phyloP scores from a whole-genome alignment of 1,140 invertebrate genomes.

The Monomorium pharaonis region DNA sequence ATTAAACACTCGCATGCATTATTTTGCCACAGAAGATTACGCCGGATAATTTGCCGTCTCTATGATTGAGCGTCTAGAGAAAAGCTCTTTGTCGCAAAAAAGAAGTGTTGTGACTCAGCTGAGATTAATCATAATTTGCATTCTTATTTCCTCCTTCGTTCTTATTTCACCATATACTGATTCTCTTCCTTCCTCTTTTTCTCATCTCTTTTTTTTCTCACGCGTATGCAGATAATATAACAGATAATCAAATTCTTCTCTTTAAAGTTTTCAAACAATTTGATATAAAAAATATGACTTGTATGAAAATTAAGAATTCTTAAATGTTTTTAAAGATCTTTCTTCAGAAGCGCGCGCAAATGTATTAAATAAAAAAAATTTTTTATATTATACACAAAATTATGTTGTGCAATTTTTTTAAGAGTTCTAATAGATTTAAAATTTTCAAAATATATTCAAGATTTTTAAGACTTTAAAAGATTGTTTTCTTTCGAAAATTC shows the following conservation, averaged over 20 bases:
- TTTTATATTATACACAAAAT: too few species aligned
- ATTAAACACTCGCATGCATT: conserved; percentile 35
- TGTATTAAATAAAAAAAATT: background rate
- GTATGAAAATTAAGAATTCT: background rate
- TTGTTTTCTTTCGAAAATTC: background rate
- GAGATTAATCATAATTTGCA: conserved; percentile 44
- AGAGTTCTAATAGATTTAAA: background rate
- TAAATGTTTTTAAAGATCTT: background rate
- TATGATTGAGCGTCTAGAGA: conserved; percentile 13
- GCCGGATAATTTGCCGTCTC: conserved; percentile 55
- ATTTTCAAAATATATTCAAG: background rate
- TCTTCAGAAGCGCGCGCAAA: background rate
- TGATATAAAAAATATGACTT: background rate
- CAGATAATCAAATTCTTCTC: background rate
- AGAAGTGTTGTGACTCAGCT: conserved; percentile 12
- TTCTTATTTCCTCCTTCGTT: conserved; percentile 24
- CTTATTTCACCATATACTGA: background rate
- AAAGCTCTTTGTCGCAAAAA: background rate
- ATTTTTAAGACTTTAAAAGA: background rate
- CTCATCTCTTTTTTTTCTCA: background rate
- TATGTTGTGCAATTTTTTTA: background rate
- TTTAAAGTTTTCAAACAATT: background rate
- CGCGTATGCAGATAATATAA: background rate
- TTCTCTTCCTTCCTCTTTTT: background rate
- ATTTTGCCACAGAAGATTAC: conserved; percentile 58